Evolutionary conservation across 1,140 invertebrate genomes (phyloP), one percentile per base, ranked within the genome.

Genomic region (Oncopeltus fasciatus): DNA sequence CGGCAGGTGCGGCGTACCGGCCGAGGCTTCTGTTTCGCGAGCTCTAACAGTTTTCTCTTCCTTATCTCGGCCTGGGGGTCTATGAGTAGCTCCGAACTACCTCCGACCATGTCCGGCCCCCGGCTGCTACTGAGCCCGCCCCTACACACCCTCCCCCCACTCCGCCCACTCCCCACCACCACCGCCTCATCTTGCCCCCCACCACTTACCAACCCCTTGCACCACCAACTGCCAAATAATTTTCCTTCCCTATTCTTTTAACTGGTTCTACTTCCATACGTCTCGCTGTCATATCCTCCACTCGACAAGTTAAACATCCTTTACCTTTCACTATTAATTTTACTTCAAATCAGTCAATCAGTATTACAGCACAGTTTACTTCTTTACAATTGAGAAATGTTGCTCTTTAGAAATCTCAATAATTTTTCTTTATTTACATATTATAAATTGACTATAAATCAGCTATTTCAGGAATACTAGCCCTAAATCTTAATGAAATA

Each of bases 71-170:
- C 78, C 76, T 83, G 81, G 71, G 80, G 79, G 74, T 85, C 85
- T 73, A 89, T 83, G 78, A 89, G 79, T 73, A 87, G 81, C 78
- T 89, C 87, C 69, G 85, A 88, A 77, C 86, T 89, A 77, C 85
- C 85, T 75, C 86, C 85, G 74, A 83, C 81, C 86, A 89, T 88
- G 75, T 67, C 72, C 73, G 72, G 71, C 73, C 72, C 70, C 73
- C 67, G 70, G 69, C 71, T 70, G 68, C 70, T 62, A 67, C 68
- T 70, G 64, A 68, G 64, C 64, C 62, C 64, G 29, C 60, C 59
- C 56, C 31, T 49, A 24, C 38, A 18, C 16, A 21, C 47, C 67
- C 70, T 70, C 69, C 70, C 68, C 69, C 72, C 71, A 71, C 73
- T 72, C 73, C 73, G 72, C 74, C 74, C 74, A 72, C 72, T 71